Evolutionary conservation across 2,113 vertebrate species (phyloP).

Genomic region (Bettongia penicillata): DNA sequence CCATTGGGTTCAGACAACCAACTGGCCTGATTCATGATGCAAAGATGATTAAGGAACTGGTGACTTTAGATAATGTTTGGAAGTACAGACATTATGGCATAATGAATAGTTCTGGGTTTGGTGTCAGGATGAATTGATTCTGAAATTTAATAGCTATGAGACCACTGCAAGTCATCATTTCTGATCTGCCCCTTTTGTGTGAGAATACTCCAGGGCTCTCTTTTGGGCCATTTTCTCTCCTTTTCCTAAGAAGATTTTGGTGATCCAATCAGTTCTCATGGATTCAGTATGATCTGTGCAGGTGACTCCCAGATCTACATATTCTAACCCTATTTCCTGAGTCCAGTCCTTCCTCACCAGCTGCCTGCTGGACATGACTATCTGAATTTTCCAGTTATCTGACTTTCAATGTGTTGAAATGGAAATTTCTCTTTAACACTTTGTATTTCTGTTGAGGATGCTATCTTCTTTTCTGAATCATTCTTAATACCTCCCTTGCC

Average conservation of each 20-base stretch:
- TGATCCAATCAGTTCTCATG: neutral
- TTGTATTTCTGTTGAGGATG: neutral
- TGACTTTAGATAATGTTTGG: neutral
- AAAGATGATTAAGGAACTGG: neutral
- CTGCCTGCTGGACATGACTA: neutral
- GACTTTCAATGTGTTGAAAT: neutral
- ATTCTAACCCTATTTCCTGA: neutral
- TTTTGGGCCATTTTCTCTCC: neutral
- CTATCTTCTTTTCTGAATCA: neutral
- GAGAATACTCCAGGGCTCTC: neutral
- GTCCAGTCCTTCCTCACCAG: neutral
- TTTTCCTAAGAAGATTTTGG: neutral
- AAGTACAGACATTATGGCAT: neutral
- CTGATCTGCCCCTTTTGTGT: too few relatives aligned
- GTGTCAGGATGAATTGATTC: too few relatives aligned
- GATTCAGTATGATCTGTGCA: neutral
- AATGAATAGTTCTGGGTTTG: neutral
- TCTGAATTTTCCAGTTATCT: neutral
- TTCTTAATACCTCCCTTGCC: neutral
- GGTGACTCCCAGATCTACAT: neutral
- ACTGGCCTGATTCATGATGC: neutral
- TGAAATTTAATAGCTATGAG: too few relatives aligned
- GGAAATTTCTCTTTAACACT: neutral
- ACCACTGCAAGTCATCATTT: too few relatives aligned
- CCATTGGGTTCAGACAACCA: neutral